A percentile compares a stretch with the other conserved stretches of the same genome.
phyloP scores from a whole-genome alignment of 2,113 vertebrate genomes.

The Zosterops borbonicus region DNA sequence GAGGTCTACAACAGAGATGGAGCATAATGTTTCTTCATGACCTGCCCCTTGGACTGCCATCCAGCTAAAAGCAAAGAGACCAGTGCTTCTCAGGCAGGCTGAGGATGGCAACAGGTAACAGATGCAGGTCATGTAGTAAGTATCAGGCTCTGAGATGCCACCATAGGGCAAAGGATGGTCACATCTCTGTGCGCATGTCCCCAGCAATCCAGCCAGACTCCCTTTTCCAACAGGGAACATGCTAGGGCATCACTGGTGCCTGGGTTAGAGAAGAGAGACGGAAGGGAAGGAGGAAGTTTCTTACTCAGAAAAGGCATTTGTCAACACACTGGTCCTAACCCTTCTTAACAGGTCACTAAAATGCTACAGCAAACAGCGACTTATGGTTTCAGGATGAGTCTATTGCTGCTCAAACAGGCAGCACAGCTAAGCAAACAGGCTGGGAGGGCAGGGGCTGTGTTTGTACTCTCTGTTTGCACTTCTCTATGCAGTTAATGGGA shows the following conservation, averaged over 20 bases:
- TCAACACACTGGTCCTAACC: slow-evolving; percentile 7
- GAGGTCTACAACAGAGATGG: background rate
- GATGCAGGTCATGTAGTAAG: background rate
- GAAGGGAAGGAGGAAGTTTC: background rate
- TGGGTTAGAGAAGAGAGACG: background rate
- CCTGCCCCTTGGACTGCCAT: background rate
- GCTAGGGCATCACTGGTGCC: background rate
- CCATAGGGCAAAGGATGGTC: background rate
- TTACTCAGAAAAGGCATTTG: slow-evolving; percentile 36
- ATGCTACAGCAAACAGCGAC: slow-evolving; percentile 26
- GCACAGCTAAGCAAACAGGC: slow-evolving; percentile 60
- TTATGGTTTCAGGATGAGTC: slow-evolving; percentile 21
- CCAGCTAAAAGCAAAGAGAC: background rate
- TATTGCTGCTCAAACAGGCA: slow-evolving; percentile 48
- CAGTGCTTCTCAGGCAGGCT: background rate
- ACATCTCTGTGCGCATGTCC: background rate
- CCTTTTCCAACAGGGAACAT: background rate
- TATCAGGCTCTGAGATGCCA: background rate
- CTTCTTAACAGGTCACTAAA: slow-evolving; percentile 43
- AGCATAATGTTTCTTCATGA: background rate
- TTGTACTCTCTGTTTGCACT: slow-evolving; percentile 36
- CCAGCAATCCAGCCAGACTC: background rate
- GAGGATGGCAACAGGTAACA: background rate
- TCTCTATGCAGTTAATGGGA: background rate
- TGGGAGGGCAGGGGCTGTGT: background rate